A percentile compares a stretch with the other conserved stretches of the same genome.
Conservation (phyloP, 2,888 invertebrate species). For the Aproaerema taeniolella region DNA sequence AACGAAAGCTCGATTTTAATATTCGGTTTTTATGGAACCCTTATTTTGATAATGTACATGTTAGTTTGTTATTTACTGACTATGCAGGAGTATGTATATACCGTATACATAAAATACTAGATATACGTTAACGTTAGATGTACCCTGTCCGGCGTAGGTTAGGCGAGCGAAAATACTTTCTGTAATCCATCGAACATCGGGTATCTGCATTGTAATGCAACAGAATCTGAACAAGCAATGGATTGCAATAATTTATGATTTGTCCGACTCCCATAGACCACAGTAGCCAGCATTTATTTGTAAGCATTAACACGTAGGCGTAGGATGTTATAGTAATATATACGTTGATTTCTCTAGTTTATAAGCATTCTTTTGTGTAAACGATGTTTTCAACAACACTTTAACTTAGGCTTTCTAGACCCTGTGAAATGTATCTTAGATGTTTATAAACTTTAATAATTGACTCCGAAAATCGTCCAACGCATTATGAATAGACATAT, state of each 20-base stretch:
- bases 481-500: slow-evolving; percentile 48
- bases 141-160: too few species aligned
- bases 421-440: slow-evolving; percentile 35
- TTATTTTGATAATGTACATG: slow-evolving; percentile 49
- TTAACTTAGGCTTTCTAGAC: slow-evolving; percentile 29
- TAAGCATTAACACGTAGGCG: slow-evolving; percentile 66
- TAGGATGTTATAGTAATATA: slow-evolving; percentile 75
- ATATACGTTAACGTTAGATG: too few species aligned
- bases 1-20: slow-evolving; percentile 31
- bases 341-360: slow-evolving; percentile 71
- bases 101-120: slow-evolving; percentile 46
- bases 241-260: too few species aligned
- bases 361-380: slow-evolving; percentile 66
- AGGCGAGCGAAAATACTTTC: too few species aligned
- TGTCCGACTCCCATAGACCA: slow-evolving; percentile 36
- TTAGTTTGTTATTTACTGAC: slow-evolving; percentile 72
- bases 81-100: slow-evolving; percentile 55
- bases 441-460: slow-evolving; percentile 20
- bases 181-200: too few species aligned
- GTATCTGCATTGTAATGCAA: too few species aligned
- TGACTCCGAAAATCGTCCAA: slow-evolving; percentile 54
- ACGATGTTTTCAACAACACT: slow-evolving; percentile 39
- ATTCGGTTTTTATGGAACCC: slow-evolving; percentile 31
- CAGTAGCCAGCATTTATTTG: slow-evolving; percentile 69
- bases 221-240: too few species aligned